Conservation (phyloP, 2,797 vertebrate genomes). For the Gambelia wislizenii region DNA sequence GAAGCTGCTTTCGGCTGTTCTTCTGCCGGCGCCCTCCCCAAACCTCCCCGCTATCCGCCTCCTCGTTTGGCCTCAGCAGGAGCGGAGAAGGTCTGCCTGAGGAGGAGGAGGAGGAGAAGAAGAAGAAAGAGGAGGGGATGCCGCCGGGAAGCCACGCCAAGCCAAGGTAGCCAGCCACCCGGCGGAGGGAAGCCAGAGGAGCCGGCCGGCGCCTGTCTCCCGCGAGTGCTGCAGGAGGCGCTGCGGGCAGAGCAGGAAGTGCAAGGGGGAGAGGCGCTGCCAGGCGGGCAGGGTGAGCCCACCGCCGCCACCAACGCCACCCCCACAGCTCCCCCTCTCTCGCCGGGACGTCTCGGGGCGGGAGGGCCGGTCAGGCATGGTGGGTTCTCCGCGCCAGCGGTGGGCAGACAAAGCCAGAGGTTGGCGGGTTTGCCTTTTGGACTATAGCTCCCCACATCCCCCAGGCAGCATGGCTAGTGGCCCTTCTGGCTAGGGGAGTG, state of each 20-base stretch:
- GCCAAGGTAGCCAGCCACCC: too few species aligned
- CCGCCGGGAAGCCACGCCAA: neutral
- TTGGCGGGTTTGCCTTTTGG: too few species aligned
- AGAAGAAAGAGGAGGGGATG: neutral
- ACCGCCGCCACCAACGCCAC: too few species aligned
- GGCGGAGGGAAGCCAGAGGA: neutral
- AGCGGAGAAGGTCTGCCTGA: neutral
- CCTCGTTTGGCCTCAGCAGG: neutral
- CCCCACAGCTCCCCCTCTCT: too few species aligned
- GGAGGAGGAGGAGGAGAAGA: neutral
- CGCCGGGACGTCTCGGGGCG: too few species aligned
- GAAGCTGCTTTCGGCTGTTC: neutral
- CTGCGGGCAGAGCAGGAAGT: conserved; percentile 35
- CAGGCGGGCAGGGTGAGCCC: neutral
- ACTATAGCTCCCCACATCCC: too few species aligned
- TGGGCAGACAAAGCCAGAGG: neutral
- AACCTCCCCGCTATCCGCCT: neutral
- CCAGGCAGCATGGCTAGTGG: too few species aligned
- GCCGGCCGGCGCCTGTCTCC: neutral
- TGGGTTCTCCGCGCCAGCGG: neutral
- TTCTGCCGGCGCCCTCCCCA: neutral
- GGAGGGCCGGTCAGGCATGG: neutral
- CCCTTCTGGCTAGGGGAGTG: too few species aligned
- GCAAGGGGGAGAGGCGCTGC: neutral
- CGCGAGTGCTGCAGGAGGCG: conserved; percentile 14